Evolutionary conservation across 1,140 invertebrate species (phyloP).

Genomic region (Leptinotarsa texana): DNA sequence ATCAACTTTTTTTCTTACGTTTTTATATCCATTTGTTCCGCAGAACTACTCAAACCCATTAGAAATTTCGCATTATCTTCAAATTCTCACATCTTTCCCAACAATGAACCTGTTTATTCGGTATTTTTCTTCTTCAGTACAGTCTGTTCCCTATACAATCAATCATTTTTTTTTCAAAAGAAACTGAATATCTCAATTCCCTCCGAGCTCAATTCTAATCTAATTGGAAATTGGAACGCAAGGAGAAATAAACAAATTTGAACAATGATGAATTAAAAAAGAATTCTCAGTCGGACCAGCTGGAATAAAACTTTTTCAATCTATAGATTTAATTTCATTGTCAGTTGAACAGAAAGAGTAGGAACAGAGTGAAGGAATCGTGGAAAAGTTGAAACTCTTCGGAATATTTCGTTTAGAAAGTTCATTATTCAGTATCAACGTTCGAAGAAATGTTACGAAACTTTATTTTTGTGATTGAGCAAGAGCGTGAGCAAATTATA

Average conservation of each 20-base stretch:
- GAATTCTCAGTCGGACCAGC: not conserved
- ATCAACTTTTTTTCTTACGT: too few species aligned
- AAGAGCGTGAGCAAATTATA: not conserved
- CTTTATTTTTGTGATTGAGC: slow-evolving; percentile 5
- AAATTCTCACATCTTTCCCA: too few species aligned
- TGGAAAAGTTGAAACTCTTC: slow-evolving; percentile 11
- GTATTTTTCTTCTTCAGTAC: too few species aligned
- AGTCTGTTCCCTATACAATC: too few species aligned
- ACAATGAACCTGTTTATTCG: too few species aligned
- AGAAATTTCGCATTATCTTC: too few species aligned
- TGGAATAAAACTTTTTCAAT: slow-evolving; percentile 33
- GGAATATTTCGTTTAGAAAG: slow-evolving; percentile 27
- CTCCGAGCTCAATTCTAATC: slow-evolving; percentile 15
- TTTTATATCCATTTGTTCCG: too few species aligned
- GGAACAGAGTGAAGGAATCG: slow-evolving; percentile 23
- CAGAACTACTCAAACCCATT: too few species aligned
- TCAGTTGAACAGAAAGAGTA: slow-evolving; percentile 26
- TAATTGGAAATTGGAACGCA: slow-evolving; percentile 25
- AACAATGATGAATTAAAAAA: slow-evolving; percentile 29
- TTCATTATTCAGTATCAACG: slow-evolving; percentile 32
- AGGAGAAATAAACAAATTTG: slow-evolving; percentile 27
- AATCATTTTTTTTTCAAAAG: not conserved
- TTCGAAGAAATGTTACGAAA: not conserved
- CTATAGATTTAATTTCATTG: slow-evolving; percentile 36
- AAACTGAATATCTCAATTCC: not conserved